A percentile compares a stretch with the other conserved stretches of the same genome.
phyloP scores from a whole-genome alignment of 2,113 vertebrate species.

The Gymnobelideus leadbeateri region DNA sequence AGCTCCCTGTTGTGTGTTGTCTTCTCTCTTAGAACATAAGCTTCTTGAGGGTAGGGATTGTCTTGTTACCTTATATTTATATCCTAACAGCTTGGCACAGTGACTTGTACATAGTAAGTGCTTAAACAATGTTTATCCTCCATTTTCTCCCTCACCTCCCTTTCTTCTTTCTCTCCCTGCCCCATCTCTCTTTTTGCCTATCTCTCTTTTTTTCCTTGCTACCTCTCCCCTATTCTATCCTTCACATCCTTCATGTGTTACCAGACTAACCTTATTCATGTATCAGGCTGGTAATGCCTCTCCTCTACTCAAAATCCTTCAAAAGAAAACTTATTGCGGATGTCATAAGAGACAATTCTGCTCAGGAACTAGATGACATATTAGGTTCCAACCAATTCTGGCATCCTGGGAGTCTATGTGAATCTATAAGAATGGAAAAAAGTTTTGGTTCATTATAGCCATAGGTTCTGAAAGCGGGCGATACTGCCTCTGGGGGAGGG shows the following conservation, averaged over 20 bases:
- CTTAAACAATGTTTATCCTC: neutral
- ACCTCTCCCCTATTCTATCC: neutral
- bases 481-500: too few species aligned
- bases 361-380: neutral
- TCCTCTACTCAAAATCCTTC: neutral
- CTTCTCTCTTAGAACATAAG: neutral
- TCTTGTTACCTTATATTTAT: neutral
- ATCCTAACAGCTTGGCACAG: neutral
- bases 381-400: neutral
- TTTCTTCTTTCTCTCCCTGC: neutral
- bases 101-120: neutral
- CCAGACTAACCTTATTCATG: neutral
- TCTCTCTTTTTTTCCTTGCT: neutral
- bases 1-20: too few species aligned
- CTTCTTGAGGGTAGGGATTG: neutral
- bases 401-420: neutral
- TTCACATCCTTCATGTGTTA: neutral
- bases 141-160: neutral
- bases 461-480: too few species aligned
- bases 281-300: neutral
- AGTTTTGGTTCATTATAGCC: neutral
- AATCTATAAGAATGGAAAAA: neutral
- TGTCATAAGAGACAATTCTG: neutral
- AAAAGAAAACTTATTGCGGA: neutral
- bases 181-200: neutral